Base-by-base conservation (phyloP, 2,113 vertebrate species). In the Geococcyx californianus region DNA sequence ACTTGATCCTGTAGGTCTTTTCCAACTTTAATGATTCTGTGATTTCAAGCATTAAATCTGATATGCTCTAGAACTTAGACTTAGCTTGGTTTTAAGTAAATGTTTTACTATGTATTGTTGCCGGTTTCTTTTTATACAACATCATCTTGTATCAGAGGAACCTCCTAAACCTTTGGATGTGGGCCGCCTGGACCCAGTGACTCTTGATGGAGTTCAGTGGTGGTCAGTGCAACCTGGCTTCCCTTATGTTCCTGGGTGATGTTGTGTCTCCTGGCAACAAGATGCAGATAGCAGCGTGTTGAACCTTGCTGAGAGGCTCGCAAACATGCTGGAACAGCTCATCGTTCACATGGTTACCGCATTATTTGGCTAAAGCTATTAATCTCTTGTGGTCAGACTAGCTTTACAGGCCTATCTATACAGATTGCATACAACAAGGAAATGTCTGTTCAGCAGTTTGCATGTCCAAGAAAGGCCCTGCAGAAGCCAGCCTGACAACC, bases 261-360 rank as follows among this genome's bases (percentile, higher is more conserved):
- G 97, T 94, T 94, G 97, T 97, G 97, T 98, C 97, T 94, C 98
- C 92, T 97, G 97, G 98, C 98, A 98, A 98, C 98, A 92, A 94
- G 92, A 95, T 96, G 97, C 97, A 97, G 98, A 98, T 98, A 98
- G 98, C 97, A 97, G 97, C 89, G 72, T 97, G 96, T 95, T 92
- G 85, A 95, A 97, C 96, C 95, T 96, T 95, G 96, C 98, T 78
- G 97, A 97, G 97, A 97, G 95, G 97, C 97, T 98, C 84, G 97
- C 94, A 98, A 97, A 97, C 97, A 95, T 97, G 97, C 97, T 94
- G 68, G 95, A 95, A 97, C 97, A 97, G 98, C 96, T 96, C 95
- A 87, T 75, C 90, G 97, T 98, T 97, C 97, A 97, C 98, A 97
- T 98, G 98, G 98, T 98, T 98, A 97, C 98, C 49, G 93, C 97